These are phyloP conservation scores for Lapara coniferarum DNA, from an alignment of 2,888 invertebrate genomes.

Conservation along the genomic window DNA sequence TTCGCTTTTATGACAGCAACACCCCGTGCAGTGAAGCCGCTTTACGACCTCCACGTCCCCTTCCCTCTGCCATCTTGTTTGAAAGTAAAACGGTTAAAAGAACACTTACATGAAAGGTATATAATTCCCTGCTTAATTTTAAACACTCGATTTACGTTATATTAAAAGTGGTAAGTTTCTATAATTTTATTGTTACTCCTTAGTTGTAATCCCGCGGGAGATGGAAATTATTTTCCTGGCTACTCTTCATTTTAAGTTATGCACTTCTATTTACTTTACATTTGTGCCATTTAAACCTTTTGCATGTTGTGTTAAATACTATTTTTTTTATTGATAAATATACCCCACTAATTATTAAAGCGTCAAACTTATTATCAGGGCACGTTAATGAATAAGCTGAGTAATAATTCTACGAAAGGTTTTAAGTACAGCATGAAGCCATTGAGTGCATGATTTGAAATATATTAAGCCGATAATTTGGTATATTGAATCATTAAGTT, in stretches of 20 bases:
- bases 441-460: conserved; percentile 3
- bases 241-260: too few species aligned
- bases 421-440: conserved; percentile 3
- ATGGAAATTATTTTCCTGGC: too few species aligned
- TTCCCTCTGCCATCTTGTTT: conserved; percentile 63
- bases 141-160: conserved; percentile 12
- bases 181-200: neutral
- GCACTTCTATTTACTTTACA: too few species aligned
- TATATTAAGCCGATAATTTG: conserved; percentile 11
- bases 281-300: too few species aligned
- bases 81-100: conserved; percentile 62
- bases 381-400: conserved; percentile 4
- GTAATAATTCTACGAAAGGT: conserved; percentile 9
- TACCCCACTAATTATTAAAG: neutral
- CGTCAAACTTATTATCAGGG: neutral
- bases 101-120: conserved; percentile 50
- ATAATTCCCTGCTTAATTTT: conserved; percentile 36
- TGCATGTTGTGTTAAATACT: neutral
- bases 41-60: conserved; percentile 72
- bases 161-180: neutral
- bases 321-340: neutral
- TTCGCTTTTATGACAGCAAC: conserved; percentile 67
- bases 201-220: too few species aligned
- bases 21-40: conserved; percentile 64
- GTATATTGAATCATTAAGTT: neutral